Conservation (phyloP, 30 jellyfish, hydroid and myxozoan genomes). For the Aurelia aurita region DNA sequence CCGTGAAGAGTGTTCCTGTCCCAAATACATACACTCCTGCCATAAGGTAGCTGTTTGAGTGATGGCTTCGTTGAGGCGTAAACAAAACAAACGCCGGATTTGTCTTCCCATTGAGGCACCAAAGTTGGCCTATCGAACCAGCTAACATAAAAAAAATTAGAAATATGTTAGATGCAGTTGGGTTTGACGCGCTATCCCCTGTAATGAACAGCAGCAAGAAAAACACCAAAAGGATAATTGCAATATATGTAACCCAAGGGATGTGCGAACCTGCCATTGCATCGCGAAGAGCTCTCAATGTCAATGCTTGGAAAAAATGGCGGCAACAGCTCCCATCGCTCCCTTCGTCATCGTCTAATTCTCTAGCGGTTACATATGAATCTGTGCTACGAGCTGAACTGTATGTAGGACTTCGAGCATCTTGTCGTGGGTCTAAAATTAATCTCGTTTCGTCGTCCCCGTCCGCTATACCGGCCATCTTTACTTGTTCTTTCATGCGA, state of each 20-base stretch:
- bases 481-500: no score
- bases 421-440: no score
- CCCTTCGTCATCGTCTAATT: background rate
- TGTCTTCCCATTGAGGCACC: background rate
- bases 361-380: no score
- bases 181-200: background rate
- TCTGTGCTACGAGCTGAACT: no score
- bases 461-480: no score
- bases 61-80: background rate
- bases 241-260: conserved; percentile 4
- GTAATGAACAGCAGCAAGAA: background rate
- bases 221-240: background rate
- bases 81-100: background rate
- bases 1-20: conserved; percentile 16
- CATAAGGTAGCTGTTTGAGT: conserved; percentile 26
- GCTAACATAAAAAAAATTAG: background rate
- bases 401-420: no score
- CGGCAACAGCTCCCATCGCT: background rate
- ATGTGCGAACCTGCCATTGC: conserved; percentile 6
- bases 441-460: no score
- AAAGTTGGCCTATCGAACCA: conserved; percentile 1
- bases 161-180: background rate
- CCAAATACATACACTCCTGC: conserved; percentile 37
- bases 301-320: background rate
- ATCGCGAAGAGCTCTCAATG: background rate